Conservation (phyloP, 2,797 vertebrate genomes). For the Hippoglossus hippoglossus region DNA sequence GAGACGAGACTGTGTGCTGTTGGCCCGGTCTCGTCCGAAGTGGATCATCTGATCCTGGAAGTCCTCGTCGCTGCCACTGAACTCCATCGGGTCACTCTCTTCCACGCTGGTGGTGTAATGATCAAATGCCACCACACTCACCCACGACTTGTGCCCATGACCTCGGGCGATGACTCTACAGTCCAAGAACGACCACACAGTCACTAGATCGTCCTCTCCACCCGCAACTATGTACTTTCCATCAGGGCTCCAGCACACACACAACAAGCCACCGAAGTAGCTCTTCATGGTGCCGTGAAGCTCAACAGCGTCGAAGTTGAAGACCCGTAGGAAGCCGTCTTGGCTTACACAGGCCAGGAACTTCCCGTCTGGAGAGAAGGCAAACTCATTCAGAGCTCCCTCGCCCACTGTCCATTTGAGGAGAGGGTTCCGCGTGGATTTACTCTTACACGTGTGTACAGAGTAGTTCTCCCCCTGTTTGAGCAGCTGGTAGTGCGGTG, state of each 20-base stretch:
- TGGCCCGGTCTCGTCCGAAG: slow-evolving; percentile 90
- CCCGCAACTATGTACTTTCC: slow-evolving; percentile 97
- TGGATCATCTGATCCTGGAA: slow-evolving; percentile 94
- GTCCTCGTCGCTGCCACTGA: slow-evolving; percentile 98
- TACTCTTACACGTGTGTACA: slow-evolving; percentile 98
- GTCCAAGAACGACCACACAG: slow-evolving; percentile 96
- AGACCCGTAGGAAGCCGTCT: slow-evolving; percentile 96
- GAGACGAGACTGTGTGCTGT: slow-evolving; percentile 95
- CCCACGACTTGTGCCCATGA: slow-evolving; percentile 97
- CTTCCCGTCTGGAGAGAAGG: slow-evolving; percentile 97
- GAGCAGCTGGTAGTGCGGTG: slow-evolving; percentile 97
- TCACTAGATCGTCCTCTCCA: slow-evolving; percentile 97
- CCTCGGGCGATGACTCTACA: slow-evolving; percentile 95
- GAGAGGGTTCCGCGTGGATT: slow-evolving; percentile 96
- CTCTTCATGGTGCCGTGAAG: slow-evolving; percentile 99
- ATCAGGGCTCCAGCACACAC: slow-evolving; percentile 97
- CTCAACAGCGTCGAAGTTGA: slow-evolving; percentile 96
- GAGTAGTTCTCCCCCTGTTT: slow-evolving; percentile 97
- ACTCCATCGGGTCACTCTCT: slow-evolving; percentile 94
- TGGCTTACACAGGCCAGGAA: slow-evolving; percentile 96
- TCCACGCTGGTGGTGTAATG: slow-evolving; percentile 97
- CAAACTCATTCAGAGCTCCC: slow-evolving; percentile 96
- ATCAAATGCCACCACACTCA: slow-evolving; percentile 96
- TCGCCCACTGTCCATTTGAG: slow-evolving; percentile 98
- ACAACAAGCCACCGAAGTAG: slow-evolving; percentile 97